phyloP scores from a whole-genome alignment of 1,140 invertebrate genomes.

The Ostrea denselamellosa region DNA sequence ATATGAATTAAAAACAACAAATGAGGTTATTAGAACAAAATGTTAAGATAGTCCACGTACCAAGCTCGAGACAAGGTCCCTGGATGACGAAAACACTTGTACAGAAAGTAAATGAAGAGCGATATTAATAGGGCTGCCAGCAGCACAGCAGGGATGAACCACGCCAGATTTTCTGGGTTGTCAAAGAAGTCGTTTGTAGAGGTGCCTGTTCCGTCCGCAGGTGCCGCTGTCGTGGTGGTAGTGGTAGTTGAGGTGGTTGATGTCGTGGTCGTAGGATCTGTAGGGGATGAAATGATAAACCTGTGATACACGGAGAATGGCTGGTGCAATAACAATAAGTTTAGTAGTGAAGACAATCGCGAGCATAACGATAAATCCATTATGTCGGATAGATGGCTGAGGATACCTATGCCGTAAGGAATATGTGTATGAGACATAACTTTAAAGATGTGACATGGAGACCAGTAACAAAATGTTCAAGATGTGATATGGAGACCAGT shows the following conservation, averaged over 20 bases:
- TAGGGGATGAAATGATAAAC: background rate
- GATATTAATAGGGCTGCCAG: slow-evolving; percentile 27
- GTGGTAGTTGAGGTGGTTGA: slow-evolving; percentile 38
- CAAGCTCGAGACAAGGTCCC: background rate
- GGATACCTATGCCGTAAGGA: too few species aligned
- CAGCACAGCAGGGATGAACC: slow-evolving; percentile 53
- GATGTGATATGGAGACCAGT: too few species aligned
- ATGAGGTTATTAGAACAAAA: background rate
- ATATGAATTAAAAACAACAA: background rate
- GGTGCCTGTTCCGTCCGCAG: background rate
- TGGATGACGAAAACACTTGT: background rate
- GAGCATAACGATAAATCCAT: too few species aligned
- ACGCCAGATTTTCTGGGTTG: slow-evolving; percentile 40
- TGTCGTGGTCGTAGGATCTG: slow-evolving; percentile 27
- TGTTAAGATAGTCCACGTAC: background rate
- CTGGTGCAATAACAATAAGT: too few species aligned
- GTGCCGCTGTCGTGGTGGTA: background rate
- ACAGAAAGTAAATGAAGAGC: slow-evolving; percentile 27
- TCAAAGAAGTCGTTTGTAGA: slow-evolving; percentile 34
- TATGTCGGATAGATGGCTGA: too few species aligned
- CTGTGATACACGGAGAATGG: too few species aligned
- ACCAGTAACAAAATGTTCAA: too few species aligned
- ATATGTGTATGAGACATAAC: too few species aligned
- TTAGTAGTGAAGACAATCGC: too few species aligned
- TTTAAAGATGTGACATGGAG: too few species aligned